A percentile compares a stretch with the other conserved stretches of the same genome.
phyloP scores from a whole-genome alignment of 2,888 invertebrate genomes.

The Nasonovia ribisnigri region DNA sequence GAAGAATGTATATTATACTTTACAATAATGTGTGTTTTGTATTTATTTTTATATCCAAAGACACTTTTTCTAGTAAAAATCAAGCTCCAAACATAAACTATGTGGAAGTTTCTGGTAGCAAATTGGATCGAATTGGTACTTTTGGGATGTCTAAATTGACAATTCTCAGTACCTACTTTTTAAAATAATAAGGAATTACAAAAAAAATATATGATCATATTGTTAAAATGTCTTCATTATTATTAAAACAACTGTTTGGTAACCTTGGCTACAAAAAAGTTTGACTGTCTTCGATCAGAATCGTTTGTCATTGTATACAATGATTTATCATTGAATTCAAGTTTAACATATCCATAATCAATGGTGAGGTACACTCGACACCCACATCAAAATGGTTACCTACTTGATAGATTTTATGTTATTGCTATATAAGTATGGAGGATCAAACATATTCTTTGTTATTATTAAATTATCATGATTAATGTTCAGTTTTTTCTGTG shows the following conservation, averaged over 20 bases:
- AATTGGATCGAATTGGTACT: not conserved
- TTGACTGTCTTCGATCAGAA: not conserved
- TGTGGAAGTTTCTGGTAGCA: not conserved
- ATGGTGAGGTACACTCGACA: not conserved
- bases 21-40: not conserved
- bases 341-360: not conserved
- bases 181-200: not conserved
- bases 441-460: not conserved
- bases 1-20: not conserved
- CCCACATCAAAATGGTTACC: not conserved
- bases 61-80: not conserved
- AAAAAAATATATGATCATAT: not conserved
- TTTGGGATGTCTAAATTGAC: not conserved
- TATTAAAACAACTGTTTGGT: not conserved
- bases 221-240: not conserved
- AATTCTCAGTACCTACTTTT: not conserved
- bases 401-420: not conserved
- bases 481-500: not conserved
- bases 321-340: not conserved
- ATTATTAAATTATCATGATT: not conserved
- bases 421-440: not conserved
- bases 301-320: not conserved
- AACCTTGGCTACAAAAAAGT: not conserved
- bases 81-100: not conserved
- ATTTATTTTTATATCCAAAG: not conserved